Percentiles rank a stretch among this genome's conserved stretches.
These are phyloP conservation scores for Acrocephalus scirpaceus DNA, from an alignment of 2,797 vertebrate species.

Conservation along the genomic window DNA sequence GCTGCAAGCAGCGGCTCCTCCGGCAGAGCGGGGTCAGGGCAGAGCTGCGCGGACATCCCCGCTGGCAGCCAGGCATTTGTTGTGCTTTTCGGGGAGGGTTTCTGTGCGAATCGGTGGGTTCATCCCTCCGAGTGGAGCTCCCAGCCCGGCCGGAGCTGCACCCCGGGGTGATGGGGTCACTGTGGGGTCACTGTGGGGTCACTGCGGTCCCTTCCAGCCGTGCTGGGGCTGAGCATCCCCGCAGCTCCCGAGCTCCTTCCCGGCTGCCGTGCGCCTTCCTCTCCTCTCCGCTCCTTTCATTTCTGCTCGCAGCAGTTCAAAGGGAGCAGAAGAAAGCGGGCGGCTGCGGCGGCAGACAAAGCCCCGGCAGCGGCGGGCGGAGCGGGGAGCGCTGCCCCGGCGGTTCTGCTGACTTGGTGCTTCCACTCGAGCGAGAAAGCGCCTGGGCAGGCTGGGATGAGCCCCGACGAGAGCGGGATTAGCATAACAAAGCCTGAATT, in stretches of 20 bases:
- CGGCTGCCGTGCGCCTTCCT: neutral
- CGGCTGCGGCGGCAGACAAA: neutral
- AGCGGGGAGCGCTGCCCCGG: neutral
- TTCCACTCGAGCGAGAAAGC: neutral
- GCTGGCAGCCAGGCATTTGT: neutral
- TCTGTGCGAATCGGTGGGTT: neutral
- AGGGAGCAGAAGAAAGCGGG: neutral
- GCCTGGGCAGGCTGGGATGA: neutral
- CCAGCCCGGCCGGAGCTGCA: neutral
- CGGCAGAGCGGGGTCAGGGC: neutral
- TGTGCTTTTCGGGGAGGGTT: neutral
- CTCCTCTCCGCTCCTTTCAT: neutral
- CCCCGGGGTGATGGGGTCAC: neutral
- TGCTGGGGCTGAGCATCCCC: fast-evolving
- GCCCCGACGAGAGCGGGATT: neutral
- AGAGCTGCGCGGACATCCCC: neutral
- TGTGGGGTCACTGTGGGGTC: neutral
- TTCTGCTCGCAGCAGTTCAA: neutral
- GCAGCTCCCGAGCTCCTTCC: neutral
- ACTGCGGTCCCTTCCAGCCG: fast-evolving
- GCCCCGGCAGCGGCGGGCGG: neutral
- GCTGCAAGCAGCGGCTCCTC: neutral
- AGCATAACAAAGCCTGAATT: constrained; percentile 53
- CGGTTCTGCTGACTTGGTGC: neutral
- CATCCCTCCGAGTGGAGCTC: neutral